Evolutionary conservation across 1,140 invertebrate species (phyloP), one percentile per base, ranked within the genome.

Genomic region (Samia ricini): DNA sequence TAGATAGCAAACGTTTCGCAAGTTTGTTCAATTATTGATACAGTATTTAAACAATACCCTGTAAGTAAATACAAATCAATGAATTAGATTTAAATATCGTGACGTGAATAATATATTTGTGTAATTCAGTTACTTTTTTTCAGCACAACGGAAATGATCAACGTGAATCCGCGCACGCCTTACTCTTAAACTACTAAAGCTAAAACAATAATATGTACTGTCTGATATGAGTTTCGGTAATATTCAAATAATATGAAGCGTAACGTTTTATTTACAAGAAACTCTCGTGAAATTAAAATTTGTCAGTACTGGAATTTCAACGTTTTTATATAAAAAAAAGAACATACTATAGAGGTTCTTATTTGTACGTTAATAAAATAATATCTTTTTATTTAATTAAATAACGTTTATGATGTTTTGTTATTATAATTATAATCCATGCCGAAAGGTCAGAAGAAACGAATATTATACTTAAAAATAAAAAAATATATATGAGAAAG

Each of bases 81-180:
- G n/a, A n/a, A n/a, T n/a, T n/a, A n/a, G n/a, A n/a, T n/a, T n/a
- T n/a, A n/a, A n/a, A n/a, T n/a, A n/a, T n/a, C 1, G 26, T 1
- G 26, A 29, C 26, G 26, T 29, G 10, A 29, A 29, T 29, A 29
- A 29, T 42, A 42, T 42, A 42, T 42, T 42, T 42, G 4, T 42
- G 12, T 8, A 12, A 12, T 36, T 8, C 22, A 21, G n/a, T n/a
- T n/a, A n/a, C n/a, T 79, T 78, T 73, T 65, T 94, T 93, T 64
- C 91, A 95, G 95, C 80, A 95, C 93, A 61, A 94, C 93, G 68
- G 95, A 96, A 85, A 95, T 96, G 94, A 95, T 96, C 67, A 95
- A 95, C 84, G 95, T 96, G 15, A 96, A 94, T 80, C 94, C 94
- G 26, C 92, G 94, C 60, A 95, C 95, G 24, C 93, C 94, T 15